phyloP scores from a whole-genome alignment of 92 coral and sea anemone genomes.

The Virgularia gustaviana region DNA sequence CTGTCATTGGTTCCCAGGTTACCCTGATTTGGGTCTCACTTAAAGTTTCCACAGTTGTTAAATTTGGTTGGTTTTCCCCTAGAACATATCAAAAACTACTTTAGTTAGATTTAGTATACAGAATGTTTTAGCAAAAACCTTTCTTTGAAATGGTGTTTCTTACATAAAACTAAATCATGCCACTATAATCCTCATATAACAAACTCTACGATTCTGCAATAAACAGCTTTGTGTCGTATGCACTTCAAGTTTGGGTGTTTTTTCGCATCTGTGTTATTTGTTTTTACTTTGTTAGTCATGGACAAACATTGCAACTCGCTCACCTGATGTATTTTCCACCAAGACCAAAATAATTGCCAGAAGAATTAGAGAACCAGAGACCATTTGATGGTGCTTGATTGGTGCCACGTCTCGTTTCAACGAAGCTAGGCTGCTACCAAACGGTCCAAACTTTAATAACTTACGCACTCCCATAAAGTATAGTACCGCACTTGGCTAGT shows the following conservation, averaged over 20 bases:
- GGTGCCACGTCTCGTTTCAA: neutral
- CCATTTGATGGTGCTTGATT: conserved; percentile 11
- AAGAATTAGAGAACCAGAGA: conserved; percentile 9
- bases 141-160: too few relatives aligned
- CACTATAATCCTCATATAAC: too few relatives aligned
- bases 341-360: neutral
- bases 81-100: neutral
- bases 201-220: too few relatives aligned
- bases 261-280: too few relatives aligned
- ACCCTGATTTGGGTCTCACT: conserved; percentile 81
- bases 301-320: too few relatives aligned
- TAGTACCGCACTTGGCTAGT: too few relatives aligned
- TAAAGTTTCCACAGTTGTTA: conserved; percentile 75
- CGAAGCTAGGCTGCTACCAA: neutral
- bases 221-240: too few relatives aligned
- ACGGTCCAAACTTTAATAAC: neutral
- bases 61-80: conserved; percentile 15
- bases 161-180: too few relatives aligned
- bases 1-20: conserved; percentile 66
- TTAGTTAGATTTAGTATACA: too few relatives aligned
- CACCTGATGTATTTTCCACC: conserved; percentile 24
- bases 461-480: conserved; percentile 7
- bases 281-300: too few relatives aligned
- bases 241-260: too few relatives aligned
- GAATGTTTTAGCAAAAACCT: too few relatives aligned